Base-by-base conservation (phyloP, 2,888 invertebrate species). In the Herminia tarsipennalis region DNA sequence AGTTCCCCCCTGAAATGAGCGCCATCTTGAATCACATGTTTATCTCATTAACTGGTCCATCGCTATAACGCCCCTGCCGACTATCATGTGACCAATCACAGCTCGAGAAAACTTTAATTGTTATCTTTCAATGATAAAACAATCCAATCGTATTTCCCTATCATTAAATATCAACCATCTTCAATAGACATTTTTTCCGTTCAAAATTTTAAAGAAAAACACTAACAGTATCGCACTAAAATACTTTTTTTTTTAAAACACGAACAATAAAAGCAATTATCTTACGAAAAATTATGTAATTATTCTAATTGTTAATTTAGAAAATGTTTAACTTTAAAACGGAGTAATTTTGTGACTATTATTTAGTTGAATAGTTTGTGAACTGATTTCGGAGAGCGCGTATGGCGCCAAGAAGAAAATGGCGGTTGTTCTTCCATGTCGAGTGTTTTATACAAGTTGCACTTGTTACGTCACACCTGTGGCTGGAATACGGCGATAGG, bases 1-100 rank as follows among this genome's bases (percentile, higher is more conserved):
- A 62, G 56, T 76, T 79, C 77, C 70, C 73, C 58, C 64, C 74
- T 77, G 76, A 80, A 81, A 78, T 67, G 65, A 58, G 70, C 77
- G 88, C 90, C 90, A 90, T 90, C 73, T 90, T 90, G 83, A 62
- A 83, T 90, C 90, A 90, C 90, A 83, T 89, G 88, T 80, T 80
- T 75, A 79, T 81, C 76, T 80, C 71, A 69, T 75, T 74, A 74
- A 66, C 66, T 75, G 61, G 46, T 61, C 62, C 76, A 70, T 76
- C 65, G 73, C 62, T 64, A 68, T 65, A 63, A 76, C 76, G 75
- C 73, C 74, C 75, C 76, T 73, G 66, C 48, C 59, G 68, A 66
- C 59, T 45, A 35, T 80, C 86, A 83, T 87, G 81, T 88, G 89
- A 89, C 88, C 86, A 87, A 86, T 86, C 86, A 86, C 82, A 77